Evolutionary conservation across 1,140 invertebrate genomes (phyloP).

Genomic region (Drosophila pachea): DNA sequence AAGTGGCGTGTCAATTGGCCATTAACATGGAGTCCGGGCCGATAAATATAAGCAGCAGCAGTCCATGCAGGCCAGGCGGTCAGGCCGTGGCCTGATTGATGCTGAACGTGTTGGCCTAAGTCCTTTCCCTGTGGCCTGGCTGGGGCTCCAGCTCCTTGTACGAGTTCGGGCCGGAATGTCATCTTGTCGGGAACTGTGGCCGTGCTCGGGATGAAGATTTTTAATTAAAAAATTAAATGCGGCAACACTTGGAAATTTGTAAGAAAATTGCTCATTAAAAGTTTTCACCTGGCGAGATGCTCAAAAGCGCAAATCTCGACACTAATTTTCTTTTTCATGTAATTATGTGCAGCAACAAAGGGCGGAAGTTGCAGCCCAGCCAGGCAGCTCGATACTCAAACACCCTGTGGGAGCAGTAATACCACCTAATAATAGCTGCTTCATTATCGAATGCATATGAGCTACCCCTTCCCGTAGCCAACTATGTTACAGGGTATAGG

Average conservation of each 20-base stretch:
- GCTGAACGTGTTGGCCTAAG: constrained; percentile 15
- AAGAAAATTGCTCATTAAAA: constrained; percentile 77
- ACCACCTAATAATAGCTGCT: no score
- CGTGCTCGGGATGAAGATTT: constrained; percentile 29
- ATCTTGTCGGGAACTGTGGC: constrained; percentile 8
- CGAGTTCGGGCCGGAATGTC: constrained; percentile 16
- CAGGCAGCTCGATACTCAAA: background rate
- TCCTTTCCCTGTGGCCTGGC: background rate
- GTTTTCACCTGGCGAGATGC: constrained; percentile 71
- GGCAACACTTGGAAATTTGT: constrained; percentile 72
- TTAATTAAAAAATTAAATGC: constrained; percentile 77
- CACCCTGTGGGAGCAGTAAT: constrained; percentile 11
- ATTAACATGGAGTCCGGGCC: constrained; percentile 63
- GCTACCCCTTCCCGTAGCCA: background rate
- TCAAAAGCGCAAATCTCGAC: constrained; percentile 71
- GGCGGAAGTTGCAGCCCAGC: background rate
- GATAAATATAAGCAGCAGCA: constrained; percentile 63
- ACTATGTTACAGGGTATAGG: constrained; percentile 1
- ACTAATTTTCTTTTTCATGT: constrained; percentile 73
- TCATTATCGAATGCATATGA: no score
- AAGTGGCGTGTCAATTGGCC: constrained; percentile 76
- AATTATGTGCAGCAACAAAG: constrained; percentile 66
- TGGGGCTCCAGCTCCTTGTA: background rate
- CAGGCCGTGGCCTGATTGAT: constrained; percentile 40
- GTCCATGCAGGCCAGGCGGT: constrained; percentile 6